Conservation (phyloP, 2,888 invertebrate genomes). For the Amblyjoppa fuscipennis region DNA sequence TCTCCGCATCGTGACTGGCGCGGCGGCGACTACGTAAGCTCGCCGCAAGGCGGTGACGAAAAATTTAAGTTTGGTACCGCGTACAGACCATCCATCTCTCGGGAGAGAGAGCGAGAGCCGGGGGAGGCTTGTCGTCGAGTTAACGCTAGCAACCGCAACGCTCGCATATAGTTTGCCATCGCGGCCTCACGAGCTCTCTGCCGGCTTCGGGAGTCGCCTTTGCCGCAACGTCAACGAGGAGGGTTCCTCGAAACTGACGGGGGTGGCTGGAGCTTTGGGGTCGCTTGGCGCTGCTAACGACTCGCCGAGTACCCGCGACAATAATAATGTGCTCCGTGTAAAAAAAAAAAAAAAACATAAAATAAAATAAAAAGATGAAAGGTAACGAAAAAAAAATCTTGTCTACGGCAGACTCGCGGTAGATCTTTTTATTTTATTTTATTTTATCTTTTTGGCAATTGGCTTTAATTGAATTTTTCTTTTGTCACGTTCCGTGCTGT, state of each 20-base stretch:
- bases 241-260: slow-evolving; percentile 44
- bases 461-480: too few species aligned
- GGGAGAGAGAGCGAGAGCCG: neutral
- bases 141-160: slow-evolving; percentile 70
- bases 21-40: slow-evolving; percentile 54
- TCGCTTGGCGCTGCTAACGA: slow-evolving; percentile 25
- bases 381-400: too few species aligned
- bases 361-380: neutral
- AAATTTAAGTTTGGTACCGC: slow-evolving; percentile 79
- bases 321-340: slow-evolving; percentile 15
- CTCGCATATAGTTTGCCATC: slow-evolving; percentile 3
- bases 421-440: too few species aligned
- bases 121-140: slow-evolving; percentile 57
- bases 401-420: too few species aligned
- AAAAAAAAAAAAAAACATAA: neutral
- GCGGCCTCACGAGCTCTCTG: slow-evolving; percentile 5
- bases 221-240: slow-evolving; percentile 61
- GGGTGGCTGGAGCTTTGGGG: slow-evolving; percentile 18
- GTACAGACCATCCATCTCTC: slow-evolving; percentile 78
- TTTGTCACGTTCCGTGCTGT: neutral
- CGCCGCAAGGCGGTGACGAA: slow-evolving; percentile 63
- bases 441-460: too few species aligned
- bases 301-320: slow-evolving; percentile 35
- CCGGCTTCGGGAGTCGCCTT: neutral
- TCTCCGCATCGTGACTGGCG: slow-evolving; percentile 48